Evolutionary conservation across 2,113 vertebrate genomes (phyloP), one percentile per base, ranked within the genome.

Genomic region (Scatophagus argus): DNA sequence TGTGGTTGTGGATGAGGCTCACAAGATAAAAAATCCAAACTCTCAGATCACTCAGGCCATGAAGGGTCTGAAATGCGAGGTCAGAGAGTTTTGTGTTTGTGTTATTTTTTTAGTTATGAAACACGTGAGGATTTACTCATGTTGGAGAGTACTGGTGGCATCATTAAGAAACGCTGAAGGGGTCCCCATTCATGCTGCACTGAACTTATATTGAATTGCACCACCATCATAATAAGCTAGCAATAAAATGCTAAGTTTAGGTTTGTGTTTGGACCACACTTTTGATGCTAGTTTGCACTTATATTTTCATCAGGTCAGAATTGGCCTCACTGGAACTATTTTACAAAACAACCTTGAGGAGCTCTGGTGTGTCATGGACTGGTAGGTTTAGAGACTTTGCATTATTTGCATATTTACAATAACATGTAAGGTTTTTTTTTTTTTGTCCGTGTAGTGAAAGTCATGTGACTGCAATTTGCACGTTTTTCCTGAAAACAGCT

Each of bases 341-440:
- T 94, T 99, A 75, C 98, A 99, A 88, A 99, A 99, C 81, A 98
- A 97, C 87, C 96, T 99, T 88, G 97, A 97, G 61, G 98, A 99
- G 64, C 93, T 99, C 78, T 99, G 98, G 98, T 99, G 97, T 95
- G 97, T 99, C 73, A 96, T 98, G 96, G 97, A 99, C 93, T 99
- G 98, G 98, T 99, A 66, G 1, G 85, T 77, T 38, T n/a, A n/a
- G n/a, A n/a, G 39, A 29, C 0, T 27, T 43, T 19, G 25, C 7
- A 60, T 13, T 0, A 32, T 29, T 23, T 41, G 13, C 16, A 44
- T 55, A 46, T 52, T 52, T 70, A 23, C 3, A 51, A 32, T 2
- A 19, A 44, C 5, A 44, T 34, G 39, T 63, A 9, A 47, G 5
- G 38, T 0, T 51, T 49, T 34, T 69, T 5, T 2, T 47, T 36